A percentile compares a stretch with the other conserved stretches of the same genome.
These are phyloP conservation scores for Ephestia elutella DNA, from an alignment of 1,140 invertebrate genomes.

Conservation along the genomic window DNA sequence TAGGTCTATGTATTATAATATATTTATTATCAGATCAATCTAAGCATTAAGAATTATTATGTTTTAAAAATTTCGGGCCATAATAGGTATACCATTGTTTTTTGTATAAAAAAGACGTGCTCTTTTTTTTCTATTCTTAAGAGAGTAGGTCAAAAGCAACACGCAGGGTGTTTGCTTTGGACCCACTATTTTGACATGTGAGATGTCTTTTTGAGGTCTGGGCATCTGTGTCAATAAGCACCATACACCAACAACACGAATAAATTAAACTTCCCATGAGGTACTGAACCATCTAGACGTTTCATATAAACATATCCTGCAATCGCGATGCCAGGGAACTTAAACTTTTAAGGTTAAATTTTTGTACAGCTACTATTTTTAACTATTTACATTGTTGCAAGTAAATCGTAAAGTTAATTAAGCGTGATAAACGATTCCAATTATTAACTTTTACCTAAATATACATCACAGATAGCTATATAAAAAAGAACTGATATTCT, in stretches of 20 bases:
- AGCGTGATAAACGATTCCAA: slow-evolving; percentile 51
- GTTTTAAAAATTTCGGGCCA: too few species aligned
- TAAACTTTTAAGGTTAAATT: slow-evolving; percentile 34
- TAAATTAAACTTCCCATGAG: slow-evolving; percentile 21
- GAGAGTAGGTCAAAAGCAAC: background rate
- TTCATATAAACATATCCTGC: background rate
- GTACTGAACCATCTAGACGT: background rate
- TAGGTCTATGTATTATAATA: too few species aligned
- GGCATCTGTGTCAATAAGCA: too few species aligned
- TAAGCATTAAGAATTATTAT: too few species aligned
- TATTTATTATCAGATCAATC: too few species aligned
- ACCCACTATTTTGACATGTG: too few species aligned
- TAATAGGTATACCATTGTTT: too few species aligned
- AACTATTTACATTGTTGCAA: slow-evolving; percentile 45
- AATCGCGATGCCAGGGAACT: slow-evolving; percentile 17
- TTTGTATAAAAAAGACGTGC: background rate
- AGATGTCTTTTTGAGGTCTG: too few species aligned
- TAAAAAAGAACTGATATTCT: slow-evolving; percentile 32
- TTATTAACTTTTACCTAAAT: slow-evolving; percentile 67
- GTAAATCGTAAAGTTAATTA: slow-evolving; percentile 33
- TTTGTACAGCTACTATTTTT: slow-evolving; percentile 23
- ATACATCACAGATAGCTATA: slow-evolving; percentile 67
- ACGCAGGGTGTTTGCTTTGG: too few species aligned
- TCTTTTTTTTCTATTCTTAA: too few species aligned
- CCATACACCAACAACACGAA: slow-evolving; percentile 20